These are phyloP conservation scores for Recurvirostra avosetta DNA, from an alignment of 2,113 vertebrate genomes.

Conservation along the genomic window DNA sequence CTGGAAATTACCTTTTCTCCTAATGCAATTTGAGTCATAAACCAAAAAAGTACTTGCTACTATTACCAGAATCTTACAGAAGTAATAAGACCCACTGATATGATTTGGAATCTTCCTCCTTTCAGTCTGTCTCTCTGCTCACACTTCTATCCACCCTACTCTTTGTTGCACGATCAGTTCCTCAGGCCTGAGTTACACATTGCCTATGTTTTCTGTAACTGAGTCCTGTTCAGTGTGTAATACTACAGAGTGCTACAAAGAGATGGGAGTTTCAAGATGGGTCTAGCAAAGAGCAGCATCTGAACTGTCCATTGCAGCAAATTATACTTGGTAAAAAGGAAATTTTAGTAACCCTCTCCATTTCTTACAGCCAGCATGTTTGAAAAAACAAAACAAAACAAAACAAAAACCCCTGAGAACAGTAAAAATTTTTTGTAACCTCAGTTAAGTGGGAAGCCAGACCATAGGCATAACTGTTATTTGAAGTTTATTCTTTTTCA, in stretches of 20 bases:
- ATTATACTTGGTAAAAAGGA: neutral
- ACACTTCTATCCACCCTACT: neutral
- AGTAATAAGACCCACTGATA: neutral
- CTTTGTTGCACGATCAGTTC: neutral
- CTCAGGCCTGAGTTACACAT: neutral
- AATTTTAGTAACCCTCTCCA: neutral
- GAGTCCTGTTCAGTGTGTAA: neutral
- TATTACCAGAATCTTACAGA: neutral
- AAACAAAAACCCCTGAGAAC: neutral
- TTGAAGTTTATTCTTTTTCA: neutral
- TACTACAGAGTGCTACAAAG: neutral
- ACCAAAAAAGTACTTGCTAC: neutral
- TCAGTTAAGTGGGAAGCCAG: neutral
- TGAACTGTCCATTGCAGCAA: neutral
- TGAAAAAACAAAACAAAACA: neutral
- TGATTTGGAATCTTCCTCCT: neutral
- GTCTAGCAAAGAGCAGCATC: neutral
- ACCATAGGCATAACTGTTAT: neutral
- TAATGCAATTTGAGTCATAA: neutral
- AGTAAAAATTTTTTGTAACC: neutral
- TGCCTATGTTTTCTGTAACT: neutral
- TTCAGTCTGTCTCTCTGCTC: neutral
- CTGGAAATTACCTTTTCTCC: neutral
- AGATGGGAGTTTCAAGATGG: neutral
- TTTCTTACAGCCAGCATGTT: neutral